Percentiles rank a stretch among this genome's conserved stretches.
phyloP scores from a whole-genome alignment of 2,797 vertebrate species.

The Lacerta agilis region DNA sequence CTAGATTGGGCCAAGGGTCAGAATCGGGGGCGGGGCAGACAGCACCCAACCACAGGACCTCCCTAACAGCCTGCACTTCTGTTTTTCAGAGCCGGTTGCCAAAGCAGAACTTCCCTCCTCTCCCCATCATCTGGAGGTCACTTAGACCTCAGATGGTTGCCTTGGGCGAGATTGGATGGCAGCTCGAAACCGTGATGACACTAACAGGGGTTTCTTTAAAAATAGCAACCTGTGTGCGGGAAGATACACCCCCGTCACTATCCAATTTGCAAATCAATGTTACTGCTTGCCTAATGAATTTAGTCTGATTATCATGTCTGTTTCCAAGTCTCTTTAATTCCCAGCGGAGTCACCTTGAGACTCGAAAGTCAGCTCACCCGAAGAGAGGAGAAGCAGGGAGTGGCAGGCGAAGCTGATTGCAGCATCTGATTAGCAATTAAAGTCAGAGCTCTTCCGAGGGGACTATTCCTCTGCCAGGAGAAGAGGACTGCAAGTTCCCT shows the following conservation, averaged over 20 bases:
- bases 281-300: conserved; percentile 58
- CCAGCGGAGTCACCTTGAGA: conserved; percentile 80
- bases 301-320: conserved; percentile 50
- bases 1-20: no score
- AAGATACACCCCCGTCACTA: conserved; percentile 45
- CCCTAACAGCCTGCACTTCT: no score
- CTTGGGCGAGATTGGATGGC: background rate
- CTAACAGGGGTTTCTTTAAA: conserved; percentile 59
- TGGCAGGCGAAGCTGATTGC: conserved; percentile 68
- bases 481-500: conserved; percentile 19
- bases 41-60: no score
- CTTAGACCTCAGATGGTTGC: background rate
- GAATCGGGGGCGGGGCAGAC: no score
- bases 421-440: conserved; percentile 78
- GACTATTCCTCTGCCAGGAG: conserved; percentile 44
- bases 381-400: background rate
- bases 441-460: conserved; percentile 32
- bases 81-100: background rate
- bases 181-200: conserved; percentile 44
- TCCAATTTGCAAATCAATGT: conserved; percentile 59
- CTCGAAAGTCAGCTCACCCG: conserved; percentile 48
- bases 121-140: background rate
- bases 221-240: conserved; percentile 50
- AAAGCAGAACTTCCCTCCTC: background rate
- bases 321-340: conserved; percentile 68